Percentiles rank a stretch among this genome's conserved stretches.
Evolutionary conservation across 1,140 invertebrate genomes (phyloP).

Genomic region (Nautilus pompilius): DNA sequence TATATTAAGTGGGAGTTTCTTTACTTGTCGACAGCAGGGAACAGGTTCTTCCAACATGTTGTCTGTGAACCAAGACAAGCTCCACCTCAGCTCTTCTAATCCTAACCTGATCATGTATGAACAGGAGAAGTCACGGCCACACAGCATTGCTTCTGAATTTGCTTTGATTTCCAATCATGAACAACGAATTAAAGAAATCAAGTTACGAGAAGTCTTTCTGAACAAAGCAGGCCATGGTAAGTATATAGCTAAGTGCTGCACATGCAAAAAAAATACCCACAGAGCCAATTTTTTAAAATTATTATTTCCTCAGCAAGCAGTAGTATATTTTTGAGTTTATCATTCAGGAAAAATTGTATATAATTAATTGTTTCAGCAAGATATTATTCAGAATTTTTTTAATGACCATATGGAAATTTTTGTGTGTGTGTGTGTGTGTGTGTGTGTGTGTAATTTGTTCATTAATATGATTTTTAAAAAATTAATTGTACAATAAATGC

Average conservation of each 20-base stretch:
- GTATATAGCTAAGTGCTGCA: neutral
- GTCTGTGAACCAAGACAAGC: slow-evolving; percentile 12
- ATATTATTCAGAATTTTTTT: too few relatives aligned
- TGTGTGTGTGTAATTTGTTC: too few relatives aligned
- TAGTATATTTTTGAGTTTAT: too few relatives aligned
- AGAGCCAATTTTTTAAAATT: too few relatives aligned
- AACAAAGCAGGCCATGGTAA: slow-evolving; percentile 65
- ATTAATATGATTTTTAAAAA: too few relatives aligned
- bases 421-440: too few relatives aligned
- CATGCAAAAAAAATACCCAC: too few relatives aligned
- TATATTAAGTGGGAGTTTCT: neutral
- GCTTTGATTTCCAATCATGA: slow-evolving; percentile 17
- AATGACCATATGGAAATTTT: too few relatives aligned
- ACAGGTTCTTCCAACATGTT: slow-evolving; percentile 2
- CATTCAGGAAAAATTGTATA: too few relatives aligned
- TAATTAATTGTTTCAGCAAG: too few relatives aligned
- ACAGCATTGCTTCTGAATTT: slow-evolving; percentile 16
- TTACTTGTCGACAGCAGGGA: neutral
- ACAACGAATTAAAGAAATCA: slow-evolving; percentile 60
- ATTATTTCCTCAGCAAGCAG: too few relatives aligned
- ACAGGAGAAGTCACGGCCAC: slow-evolving; percentile 18
- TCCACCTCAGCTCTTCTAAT: slow-evolving; percentile 54
- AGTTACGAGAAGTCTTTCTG: slow-evolving; percentile 67
- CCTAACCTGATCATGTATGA: slow-evolving; percentile 52
- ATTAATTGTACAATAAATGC: too few relatives aligned